Conservation (phyloP, 2,797 vertebrate genomes). For the Rhinoraja longicauda region DNA sequence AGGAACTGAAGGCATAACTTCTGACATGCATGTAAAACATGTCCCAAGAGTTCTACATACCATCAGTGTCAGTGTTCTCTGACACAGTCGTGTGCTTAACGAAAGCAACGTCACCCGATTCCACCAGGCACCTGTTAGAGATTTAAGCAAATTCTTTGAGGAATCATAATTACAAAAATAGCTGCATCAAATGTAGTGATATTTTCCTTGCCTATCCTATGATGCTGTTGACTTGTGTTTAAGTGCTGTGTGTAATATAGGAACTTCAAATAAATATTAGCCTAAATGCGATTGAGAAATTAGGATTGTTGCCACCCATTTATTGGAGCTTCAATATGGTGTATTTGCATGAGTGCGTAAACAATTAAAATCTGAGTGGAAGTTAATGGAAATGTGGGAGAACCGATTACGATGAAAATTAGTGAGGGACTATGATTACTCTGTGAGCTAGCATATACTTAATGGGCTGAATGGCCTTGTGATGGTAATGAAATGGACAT, state of each 20-base stretch:
- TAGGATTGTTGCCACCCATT: no score
- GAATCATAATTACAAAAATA: not conserved
- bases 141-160: not conserved
- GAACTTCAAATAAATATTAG: not conserved
- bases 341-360: no score
- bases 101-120: conserved; percentile 38
- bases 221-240: no score
- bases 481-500: no score
- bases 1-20: not conserved
- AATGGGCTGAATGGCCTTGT: no score
- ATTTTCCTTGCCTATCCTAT: not conserved
- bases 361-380: no score
- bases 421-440: no score
- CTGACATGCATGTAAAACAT: not conserved
- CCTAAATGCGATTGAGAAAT: not conserved
- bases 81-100: conserved; percentile 40
- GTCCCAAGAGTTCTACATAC: conserved; percentile 46
- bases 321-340: no score
- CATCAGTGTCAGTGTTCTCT: conserved; percentile 53
- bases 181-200: not conserved
- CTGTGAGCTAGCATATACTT: no score
- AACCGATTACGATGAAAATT: no score
- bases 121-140: conserved; percentile 37
- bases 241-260: not conserved
- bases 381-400: no score